These are phyloP conservation scores for Microchrysa polita DNA, from an alignment of 2,888 invertebrate genomes.

Conservation along the genomic window DNA sequence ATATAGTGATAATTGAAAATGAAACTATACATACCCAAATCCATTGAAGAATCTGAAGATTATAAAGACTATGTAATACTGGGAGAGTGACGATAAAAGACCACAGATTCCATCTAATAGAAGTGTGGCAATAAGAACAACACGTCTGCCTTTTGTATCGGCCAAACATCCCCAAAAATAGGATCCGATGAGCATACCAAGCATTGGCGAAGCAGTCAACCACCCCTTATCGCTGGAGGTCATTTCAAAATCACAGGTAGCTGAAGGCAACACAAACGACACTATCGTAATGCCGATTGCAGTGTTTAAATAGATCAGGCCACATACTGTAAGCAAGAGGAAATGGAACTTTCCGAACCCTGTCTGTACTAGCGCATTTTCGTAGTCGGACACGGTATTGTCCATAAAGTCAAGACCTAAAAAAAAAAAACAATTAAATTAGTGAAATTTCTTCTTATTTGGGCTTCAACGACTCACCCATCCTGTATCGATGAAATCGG, in stretches of 20 bases:
- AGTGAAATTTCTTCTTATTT: not conserved
- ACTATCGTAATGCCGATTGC: conserved; percentile 83
- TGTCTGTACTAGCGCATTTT: conserved; percentile 62
- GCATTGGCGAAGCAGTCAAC: conserved; percentile 80
- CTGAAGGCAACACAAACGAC: conserved; percentile 84
- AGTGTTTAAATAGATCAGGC: conserved; percentile 83
- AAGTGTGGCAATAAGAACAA: conserved; percentile 77
- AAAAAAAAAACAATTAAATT: not conserved
- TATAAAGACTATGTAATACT: conserved; percentile 77
- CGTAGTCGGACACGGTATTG: conserved; percentile 59
- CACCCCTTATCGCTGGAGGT: conserved; percentile 81
- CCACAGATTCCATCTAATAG: conserved; percentile 79
- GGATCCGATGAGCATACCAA: conserved; percentile 84
- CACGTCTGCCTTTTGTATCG: conserved; percentile 82
- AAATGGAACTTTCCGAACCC: conserved; percentile 88
- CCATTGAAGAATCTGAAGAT: conserved; percentile 79
- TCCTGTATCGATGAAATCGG: conserved; percentile 53
- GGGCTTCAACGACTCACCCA: conserved; percentile 50
- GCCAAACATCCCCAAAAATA: conserved; percentile 88
- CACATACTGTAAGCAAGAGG: conserved; percentile 77
- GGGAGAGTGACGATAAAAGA: conserved; percentile 77
- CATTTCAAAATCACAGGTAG: conserved; percentile 84
- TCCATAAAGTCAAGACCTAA: conserved; percentile 61
- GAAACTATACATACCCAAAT: conserved; percentile 74
- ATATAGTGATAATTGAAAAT: no score